Evolutionary conservation across 2,797 vertebrate genomes (phyloP), one percentile per base, ranked within the genome.

Genomic region (Mus spretus): DNA sequence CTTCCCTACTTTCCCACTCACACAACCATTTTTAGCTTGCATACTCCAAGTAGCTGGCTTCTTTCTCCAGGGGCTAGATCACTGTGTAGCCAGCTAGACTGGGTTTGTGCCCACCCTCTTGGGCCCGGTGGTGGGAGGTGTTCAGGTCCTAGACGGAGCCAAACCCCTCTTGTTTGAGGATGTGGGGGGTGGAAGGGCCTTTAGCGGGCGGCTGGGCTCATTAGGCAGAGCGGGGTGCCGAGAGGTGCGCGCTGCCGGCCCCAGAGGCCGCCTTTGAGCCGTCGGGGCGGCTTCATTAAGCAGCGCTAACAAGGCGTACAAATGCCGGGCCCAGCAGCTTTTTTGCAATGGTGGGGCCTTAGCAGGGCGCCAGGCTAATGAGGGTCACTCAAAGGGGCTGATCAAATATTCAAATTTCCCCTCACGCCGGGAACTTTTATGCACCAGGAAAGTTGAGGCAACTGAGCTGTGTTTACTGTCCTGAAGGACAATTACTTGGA

Each of bases 291-390:
- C 99, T 99, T 99, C 99, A 99, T 99, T 99, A 99, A 99, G 99
- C 99, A 98, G 99, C 99, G 99, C 99, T 99, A 99, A 99, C 99
- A 99, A 99, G 99, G 99, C 99, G 99, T 99, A 99, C 99, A 99
- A 99, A 99, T 99, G 99, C 99, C 99, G 99, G 99, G 99, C 99
- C 99, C 99, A 99, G 99, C 99, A 99, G 99, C 99, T 99, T 99
- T 99, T 98, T 99, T 99, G 99, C 99, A 99, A 99, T 98, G 99
- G 99, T 98, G 98, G 98, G 98, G 99, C 99, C 99, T 99, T 99
- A 99, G 99, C 99, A 99, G 99, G 99, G 99, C 99, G 99, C 99
- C 99, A 98, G 99, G 99, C 99, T 99, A 99, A 99, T 99, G 99
- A 99, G 99, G 99, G 99, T 98, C 98, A 98, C 98, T 98, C 98